Evolutionary conservation across 2,113 vertebrate species (phyloP).

Genomic region (Potamarius usumacintae): DNA sequence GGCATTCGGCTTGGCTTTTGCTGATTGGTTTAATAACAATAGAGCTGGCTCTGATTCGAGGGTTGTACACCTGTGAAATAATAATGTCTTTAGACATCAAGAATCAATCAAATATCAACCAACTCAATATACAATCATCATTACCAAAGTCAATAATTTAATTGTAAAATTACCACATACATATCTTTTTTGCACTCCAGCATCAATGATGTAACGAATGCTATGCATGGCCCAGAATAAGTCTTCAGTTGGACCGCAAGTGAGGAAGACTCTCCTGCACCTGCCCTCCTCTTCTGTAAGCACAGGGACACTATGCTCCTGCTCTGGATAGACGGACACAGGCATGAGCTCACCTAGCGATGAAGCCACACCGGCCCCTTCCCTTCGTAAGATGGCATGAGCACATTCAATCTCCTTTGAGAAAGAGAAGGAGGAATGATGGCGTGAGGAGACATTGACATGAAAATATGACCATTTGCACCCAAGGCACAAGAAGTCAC

Average conservation of each 20-base stretch:
- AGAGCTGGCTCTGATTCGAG: slow-evolving; percentile 83
- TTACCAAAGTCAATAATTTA: not conserved
- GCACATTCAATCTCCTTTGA: slow-evolving; percentile 81
- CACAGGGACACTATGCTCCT: slow-evolving; percentile 57
- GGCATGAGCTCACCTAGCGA: slow-evolving; percentile 80
- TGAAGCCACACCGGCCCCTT: slow-evolving; percentile 70
- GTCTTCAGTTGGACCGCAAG: slow-evolving; percentile 73
- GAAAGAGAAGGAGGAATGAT: slow-evolving; percentile 1
- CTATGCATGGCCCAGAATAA: slow-evolving; percentile 72
- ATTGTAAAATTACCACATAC: slow-evolving; percentile 62
- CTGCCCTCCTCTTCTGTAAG: slow-evolving; percentile 58
- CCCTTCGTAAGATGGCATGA: slow-evolving; percentile 75
- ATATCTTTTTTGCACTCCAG: slow-evolving; percentile 81
- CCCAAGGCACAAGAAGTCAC: not conserved
- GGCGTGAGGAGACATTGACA: not conserved
- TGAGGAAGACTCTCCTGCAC: slow-evolving; percentile 78
- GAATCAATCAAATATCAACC: not conserved
- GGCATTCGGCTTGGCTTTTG: slow-evolving; percentile 79
- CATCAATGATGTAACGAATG: slow-evolving; percentile 82
- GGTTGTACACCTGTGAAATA: slow-evolving; percentile 83
- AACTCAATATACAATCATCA: not conserved
- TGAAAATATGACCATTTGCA: slow-evolving; percentile 6
- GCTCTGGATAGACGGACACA: slow-evolving; percentile 70
- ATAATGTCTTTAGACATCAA: not conserved
- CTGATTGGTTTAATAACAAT: slow-evolving; percentile 80